These are phyloP conservation scores for Pandemis corylana DNA, from an alignment of 2,888 invertebrate species.

Conservation along the genomic window DNA sequence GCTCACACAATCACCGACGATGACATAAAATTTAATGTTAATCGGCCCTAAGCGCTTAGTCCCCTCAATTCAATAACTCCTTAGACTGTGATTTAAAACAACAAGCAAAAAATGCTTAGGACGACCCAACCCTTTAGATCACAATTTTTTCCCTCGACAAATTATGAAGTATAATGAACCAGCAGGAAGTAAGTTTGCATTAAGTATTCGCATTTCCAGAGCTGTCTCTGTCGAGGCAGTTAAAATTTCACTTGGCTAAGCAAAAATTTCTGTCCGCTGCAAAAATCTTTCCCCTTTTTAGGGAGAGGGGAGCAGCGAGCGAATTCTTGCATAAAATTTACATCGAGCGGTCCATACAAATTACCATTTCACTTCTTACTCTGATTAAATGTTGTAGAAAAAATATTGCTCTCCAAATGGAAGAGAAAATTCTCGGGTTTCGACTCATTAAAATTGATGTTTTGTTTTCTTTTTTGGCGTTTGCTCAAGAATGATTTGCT, in stretches of 20 bases:
- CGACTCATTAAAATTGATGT: constrained; percentile 83
- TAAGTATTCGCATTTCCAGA: constrained; percentile 82
- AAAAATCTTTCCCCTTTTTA: constrained; percentile 81
- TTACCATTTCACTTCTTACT: constrained; percentile 84
- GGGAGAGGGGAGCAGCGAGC: constrained; percentile 75
- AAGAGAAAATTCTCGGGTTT: constrained; percentile 82
- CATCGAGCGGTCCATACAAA: constrained; percentile 85
- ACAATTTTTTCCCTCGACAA: constrained; percentile 71
- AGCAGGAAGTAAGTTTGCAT: constrained; percentile 82
- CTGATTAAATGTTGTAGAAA: constrained; percentile 85
- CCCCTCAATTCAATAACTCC: constrained; percentile 38
- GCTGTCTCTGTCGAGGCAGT: constrained; percentile 83
- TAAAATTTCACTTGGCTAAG: constrained; percentile 85
- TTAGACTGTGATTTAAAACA: constrained; percentile 40
- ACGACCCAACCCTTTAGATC: constrained; percentile 64
- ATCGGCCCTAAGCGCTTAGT: constrained; percentile 37
- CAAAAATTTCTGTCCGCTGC: constrained; percentile 84
- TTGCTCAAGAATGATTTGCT: constrained; percentile 57
- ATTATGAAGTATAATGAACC: constrained; percentile 84
- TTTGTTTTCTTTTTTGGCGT: constrained; percentile 67
- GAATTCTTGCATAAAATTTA: constrained; percentile 85
- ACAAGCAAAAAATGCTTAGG: constrained; percentile 42
- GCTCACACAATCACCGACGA: neutral
- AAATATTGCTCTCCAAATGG: constrained; percentile 83
- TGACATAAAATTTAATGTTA: constrained; percentile 45